A percentile compares a stretch with the other conserved stretches of the same genome.
Evolutionary conservation across 1,140 invertebrate genomes (phyloP).

Genomic region (Venturia canescens): DNA sequence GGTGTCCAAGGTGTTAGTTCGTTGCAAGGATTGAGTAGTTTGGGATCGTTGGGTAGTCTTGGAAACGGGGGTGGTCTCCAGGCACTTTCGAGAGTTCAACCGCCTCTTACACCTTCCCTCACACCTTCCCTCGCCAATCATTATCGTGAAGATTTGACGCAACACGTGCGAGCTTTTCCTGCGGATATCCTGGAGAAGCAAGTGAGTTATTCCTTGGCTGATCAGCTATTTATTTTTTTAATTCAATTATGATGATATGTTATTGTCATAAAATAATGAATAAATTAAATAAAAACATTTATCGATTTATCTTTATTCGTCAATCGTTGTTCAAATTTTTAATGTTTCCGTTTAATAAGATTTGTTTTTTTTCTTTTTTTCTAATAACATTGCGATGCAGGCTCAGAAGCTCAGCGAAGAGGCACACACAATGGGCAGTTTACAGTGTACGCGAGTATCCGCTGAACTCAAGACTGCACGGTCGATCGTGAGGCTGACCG

Average conservation of each 20-base stretch:
- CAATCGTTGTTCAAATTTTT: no score
- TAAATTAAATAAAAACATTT: no score
- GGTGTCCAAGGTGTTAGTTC: slow-evolving; percentile 77
- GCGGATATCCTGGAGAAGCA: slow-evolving; percentile 95
- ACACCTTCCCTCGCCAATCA: slow-evolving; percentile 94
- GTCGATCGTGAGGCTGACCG: slow-evolving; percentile 94
- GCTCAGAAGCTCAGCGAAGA: slow-evolving; percentile 91
- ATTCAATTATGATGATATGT: no score
- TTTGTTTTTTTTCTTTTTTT: slow-evolving; percentile 18
- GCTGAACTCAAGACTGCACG: slow-evolving; percentile 96
- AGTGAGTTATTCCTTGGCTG: slow-evolving; percentile 80
- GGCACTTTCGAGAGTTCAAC: slow-evolving; percentile 75
- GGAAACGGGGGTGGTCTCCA: slow-evolving; percentile 76
- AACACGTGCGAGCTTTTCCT: slow-evolving; percentile 94
- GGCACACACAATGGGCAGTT: slow-evolving; percentile 88
- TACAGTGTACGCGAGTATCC: slow-evolving; percentile 94
- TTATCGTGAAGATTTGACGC: slow-evolving; percentile 92
- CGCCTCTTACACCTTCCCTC: slow-evolving; percentile 81
- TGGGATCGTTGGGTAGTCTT: slow-evolving; percentile 75
- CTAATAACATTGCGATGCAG: slow-evolving; percentile 65
- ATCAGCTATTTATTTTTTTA: no score
- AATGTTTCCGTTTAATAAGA: slow-evolving; percentile 8
- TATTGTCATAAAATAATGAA: no score
- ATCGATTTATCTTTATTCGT: no score
- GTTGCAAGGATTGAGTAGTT: slow-evolving; percentile 76